These are phyloP conservation scores for Amphibalanus amphitrite DNA, from an alignment of 1,140 invertebrate genomes.

Conservation along the genomic window DNA sequence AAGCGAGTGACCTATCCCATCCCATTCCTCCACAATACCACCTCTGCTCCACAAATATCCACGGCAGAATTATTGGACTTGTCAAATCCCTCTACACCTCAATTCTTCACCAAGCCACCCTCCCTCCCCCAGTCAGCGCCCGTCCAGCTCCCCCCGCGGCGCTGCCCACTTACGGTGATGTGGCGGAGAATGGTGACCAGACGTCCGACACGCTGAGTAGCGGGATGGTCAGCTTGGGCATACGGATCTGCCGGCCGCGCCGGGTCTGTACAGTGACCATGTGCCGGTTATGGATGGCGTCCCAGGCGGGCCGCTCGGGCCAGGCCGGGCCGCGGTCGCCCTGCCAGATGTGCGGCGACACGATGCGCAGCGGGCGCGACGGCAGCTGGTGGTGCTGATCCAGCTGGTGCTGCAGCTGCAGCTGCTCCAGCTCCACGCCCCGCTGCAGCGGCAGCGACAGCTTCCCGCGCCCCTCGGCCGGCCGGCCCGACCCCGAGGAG, in stretches of 20 bases:
- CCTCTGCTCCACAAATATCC: no score
- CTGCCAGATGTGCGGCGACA: neutral
- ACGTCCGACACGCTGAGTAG: neutral
- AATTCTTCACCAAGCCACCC: no score
- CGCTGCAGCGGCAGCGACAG: neutral
- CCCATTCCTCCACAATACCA: no score
- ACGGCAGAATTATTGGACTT: no score
- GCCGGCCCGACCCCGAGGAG: no score
- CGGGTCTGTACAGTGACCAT: neutral
- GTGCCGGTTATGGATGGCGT: neutral
- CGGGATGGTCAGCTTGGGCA: neutral
- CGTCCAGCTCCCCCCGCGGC: no score
- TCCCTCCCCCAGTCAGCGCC: no score
- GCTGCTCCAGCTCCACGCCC: neutral
- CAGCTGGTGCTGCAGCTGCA: neutral
- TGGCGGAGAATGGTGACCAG: neutral
- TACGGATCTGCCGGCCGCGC: neutral
- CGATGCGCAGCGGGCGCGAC: neutral
- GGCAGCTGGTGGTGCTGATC: neutral
- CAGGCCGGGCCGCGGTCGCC: no score
- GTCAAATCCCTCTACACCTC: no score
- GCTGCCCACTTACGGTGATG: neutral
- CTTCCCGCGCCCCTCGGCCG: no score
- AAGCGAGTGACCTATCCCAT: no score
- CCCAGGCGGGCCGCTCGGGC: neutral